These are phyloP conservation scores for Latrodectus geometricus DNA, from an alignment of 1,140 invertebrate genomes.

Conservation along the genomic window DNA sequence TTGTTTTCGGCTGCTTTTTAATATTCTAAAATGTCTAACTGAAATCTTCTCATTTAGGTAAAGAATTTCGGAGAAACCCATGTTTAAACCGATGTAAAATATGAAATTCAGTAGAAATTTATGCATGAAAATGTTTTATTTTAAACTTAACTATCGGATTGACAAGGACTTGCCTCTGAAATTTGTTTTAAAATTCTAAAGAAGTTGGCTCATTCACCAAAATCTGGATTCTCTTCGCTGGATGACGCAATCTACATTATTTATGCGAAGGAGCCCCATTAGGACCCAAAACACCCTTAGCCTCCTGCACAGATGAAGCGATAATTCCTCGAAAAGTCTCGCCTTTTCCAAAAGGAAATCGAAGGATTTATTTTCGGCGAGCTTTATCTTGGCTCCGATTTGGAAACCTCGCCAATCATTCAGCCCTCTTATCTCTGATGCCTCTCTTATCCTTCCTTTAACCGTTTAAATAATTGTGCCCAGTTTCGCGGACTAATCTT, in stretches of 20 bases:
- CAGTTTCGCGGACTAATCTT: conserved; percentile 8
- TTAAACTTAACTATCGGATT: no score
- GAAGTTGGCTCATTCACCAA: no score
- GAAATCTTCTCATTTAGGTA: no score
- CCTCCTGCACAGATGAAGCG: background rate
- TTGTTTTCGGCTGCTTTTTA: no score
- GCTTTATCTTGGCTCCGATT: conserved; percentile 4
- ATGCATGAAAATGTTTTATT: no score
- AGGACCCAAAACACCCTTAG: background rate
- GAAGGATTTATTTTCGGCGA: conserved; percentile 11
- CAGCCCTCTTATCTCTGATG: background rate
- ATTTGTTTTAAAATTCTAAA: no score
- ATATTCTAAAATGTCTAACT: no score
- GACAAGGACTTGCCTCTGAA: no score
- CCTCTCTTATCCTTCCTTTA: conserved; percentile 2
- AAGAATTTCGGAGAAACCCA: no score
- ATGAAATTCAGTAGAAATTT: no score
- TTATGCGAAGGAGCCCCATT: background rate
- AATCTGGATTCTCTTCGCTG: no score
- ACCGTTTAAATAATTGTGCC: conserved; percentile 21
- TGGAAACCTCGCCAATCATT: background rate
- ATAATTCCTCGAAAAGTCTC: background rate
- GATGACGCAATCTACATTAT: background rate
- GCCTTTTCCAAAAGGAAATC: conserved; percentile 6
- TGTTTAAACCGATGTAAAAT: no score